phyloP scores from a whole-genome alignment of 2,888 invertebrate species.

The Sicus ferrugineus region DNA sequence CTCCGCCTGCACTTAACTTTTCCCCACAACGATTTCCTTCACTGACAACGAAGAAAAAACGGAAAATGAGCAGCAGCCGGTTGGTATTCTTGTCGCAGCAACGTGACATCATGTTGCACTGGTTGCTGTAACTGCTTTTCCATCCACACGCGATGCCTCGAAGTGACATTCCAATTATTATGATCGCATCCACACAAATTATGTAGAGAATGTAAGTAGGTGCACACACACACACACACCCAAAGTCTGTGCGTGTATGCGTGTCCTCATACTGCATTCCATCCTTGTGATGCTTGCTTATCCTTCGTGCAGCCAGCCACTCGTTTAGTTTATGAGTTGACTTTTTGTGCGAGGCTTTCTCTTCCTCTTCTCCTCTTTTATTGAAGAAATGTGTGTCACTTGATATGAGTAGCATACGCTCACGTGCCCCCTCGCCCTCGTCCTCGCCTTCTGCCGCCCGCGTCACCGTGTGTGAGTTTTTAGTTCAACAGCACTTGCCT shows the following conservation, averaged over 20 bases:
- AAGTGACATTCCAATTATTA: conserved; percentile 57
- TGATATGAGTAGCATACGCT: background rate
- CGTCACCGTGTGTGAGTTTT: too few relatives aligned
- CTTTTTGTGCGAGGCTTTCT: background rate
- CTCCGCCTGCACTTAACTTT: background rate
- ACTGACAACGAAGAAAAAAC: background rate
- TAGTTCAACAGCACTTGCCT: background rate
- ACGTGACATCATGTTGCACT: conserved; percentile 7
- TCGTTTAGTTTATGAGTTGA: conserved; percentile 9
- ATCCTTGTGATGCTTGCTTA: background rate
- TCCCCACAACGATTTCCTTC: background rate
- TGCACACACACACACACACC: background rate
- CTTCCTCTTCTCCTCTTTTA: background rate
- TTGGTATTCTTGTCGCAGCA: conserved; percentile 20
- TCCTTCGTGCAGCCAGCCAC: background rate
- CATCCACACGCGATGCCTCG: background rate
- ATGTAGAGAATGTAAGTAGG: background rate
- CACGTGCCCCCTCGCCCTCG: background rate
- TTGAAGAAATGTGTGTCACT: background rate
- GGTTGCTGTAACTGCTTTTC: background rate
- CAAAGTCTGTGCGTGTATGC: background rate
- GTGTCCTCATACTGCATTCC: background rate
- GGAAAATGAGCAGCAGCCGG: conserved; percentile 10
- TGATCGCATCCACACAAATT: conserved; percentile 46
- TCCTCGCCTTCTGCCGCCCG: background rate